Percentiles rank a stretch among this genome's conserved stretches.
phyloP scores from a whole-genome alignment of 1,140 invertebrate species.

The Ostrea denselamellosa region DNA sequence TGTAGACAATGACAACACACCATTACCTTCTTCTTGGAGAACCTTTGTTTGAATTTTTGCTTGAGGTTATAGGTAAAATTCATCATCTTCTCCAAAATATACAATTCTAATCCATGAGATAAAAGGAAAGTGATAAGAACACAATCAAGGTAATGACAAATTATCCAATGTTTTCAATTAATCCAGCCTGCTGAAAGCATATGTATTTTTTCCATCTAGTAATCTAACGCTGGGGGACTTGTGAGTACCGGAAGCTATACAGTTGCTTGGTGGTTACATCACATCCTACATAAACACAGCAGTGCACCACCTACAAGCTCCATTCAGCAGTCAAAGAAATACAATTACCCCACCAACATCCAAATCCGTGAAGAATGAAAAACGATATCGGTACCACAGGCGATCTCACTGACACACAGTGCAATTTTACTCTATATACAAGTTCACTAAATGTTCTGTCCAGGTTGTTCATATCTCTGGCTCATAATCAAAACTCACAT shows the following conservation, averaged over 20 bases:
- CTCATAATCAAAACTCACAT: slow-evolving; percentile 1
- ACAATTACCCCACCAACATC: slow-evolving; percentile 3
- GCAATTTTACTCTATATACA: background rate
- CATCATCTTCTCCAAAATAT: background rate
- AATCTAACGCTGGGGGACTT: background rate
- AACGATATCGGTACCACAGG: background rate
- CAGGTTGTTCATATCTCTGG: background rate
- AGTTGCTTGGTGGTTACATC: slow-evolving; percentile 22
- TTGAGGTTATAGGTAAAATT: slow-evolving; percentile 34
- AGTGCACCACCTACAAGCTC: background rate
- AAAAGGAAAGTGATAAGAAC: background rate
- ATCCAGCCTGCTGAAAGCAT: background rate
- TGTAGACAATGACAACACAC: too few relatives aligned
- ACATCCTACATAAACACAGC: slow-evolving; percentile 12
- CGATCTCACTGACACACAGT: background rate
- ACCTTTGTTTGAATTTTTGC: slow-evolving; percentile 13
- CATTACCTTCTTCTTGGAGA: slow-evolving; percentile 26
- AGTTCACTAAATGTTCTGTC: background rate
- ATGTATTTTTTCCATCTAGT: slow-evolving; percentile 9
- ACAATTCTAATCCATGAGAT: slow-evolving; percentile 24
- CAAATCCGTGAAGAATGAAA: background rate
- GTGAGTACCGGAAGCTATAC: background rate
- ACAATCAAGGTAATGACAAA: background rate
- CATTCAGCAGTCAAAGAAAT: slow-evolving; percentile 17
- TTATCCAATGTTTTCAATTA: slow-evolving; percentile 32